Evolutionary conservation across 2,888 invertebrate genomes (phyloP), one percentile per base, ranked within the genome.

Genomic region (Macrophya annulata): DNA sequence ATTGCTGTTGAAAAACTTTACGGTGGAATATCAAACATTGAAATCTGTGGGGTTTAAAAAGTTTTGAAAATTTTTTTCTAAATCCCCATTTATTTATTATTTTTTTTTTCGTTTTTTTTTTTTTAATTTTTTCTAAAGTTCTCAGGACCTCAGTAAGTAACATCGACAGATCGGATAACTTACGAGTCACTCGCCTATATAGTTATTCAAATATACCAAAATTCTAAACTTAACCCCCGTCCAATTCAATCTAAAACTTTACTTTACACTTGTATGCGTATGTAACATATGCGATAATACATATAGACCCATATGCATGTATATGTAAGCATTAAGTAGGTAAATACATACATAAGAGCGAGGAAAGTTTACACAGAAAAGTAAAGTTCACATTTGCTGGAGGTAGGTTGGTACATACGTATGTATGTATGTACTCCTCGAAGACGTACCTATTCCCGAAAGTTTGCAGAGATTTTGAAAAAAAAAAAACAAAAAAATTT

Each of bases 171-270:
- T 59, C 59, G 59, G n/a, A 21, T 21, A 59, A n/a, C 21, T 59
- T 10, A 59, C 21, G 10, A 59, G 21, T 21, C 59, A 59, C 21
- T 25, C 55, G 55, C 21, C 25, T 21, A n/a, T n/a, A n/a, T n/a
- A 25, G 62, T 10, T 62, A 4, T 62, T 25, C 12, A 62, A 62
- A 62, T 25, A 62, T 15, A 68, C 15, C 0, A 68, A 68, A 37
- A 68, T 68, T 31, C 15, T 8, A 37, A 68, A 68, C 31, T 37
- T 25, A 68, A 68, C 68, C 68, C 68, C 68, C 37, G 68, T 25
- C 37, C 68, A 37, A 37, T 68, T 31, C 68, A 68, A 37, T 68
- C 68, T 17, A 0, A 10, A 37, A 68, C n/a, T n/a, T n/a, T n/a
- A 31, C 68, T 68, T 62, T 21, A 25, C 62, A 62, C 62, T 62